Evolutionary conservation across 2,888 invertebrate species (phyloP).

Genomic region (Capitulum mitella): DNA sequence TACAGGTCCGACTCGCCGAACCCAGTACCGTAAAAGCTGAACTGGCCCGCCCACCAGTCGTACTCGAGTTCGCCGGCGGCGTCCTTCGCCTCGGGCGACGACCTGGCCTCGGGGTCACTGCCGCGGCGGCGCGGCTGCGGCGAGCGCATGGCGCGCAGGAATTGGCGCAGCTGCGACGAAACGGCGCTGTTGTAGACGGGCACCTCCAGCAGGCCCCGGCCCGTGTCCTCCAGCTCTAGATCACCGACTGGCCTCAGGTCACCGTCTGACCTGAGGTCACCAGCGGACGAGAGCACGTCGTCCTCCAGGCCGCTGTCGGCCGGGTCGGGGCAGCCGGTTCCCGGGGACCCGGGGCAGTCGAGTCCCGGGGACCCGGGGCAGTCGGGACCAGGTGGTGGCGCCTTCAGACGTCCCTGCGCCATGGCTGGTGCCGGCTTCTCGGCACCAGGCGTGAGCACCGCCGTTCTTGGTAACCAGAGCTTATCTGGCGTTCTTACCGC

Average conservation of each 20-base stretch:
- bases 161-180: constrained; percentile 35
- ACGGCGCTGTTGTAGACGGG: constrained; percentile 30
- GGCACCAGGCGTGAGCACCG: too few species aligned
- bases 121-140: constrained; percentile 35
- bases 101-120: not conserved
- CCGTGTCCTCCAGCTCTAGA: constrained; percentile 27
- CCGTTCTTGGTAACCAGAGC: too few species aligned
- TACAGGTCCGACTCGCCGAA: not conserved
- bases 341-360: too few species aligned
- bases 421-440: too few species aligned
- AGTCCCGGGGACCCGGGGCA: too few species aligned
- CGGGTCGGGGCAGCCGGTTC: not conserved
- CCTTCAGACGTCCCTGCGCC: too few species aligned
- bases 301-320: constrained; percentile 6
- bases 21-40: constrained; percentile 41
- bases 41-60: constrained; percentile 83
- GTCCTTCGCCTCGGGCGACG: constrained; percentile 12
- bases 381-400: too few species aligned
- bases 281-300: not conserved
- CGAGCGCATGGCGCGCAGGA: constrained; percentile 41
- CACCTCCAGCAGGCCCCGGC: constrained; percentile 32
- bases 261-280: not conserved
- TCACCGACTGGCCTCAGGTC: not conserved
- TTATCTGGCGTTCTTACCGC: too few species aligned
- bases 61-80: constrained; percentile 32